These are phyloP conservation scores for Chloebia gouldiae DNA, from an alignment of 2,113 vertebrate species.

Conservation along the genomic window DNA sequence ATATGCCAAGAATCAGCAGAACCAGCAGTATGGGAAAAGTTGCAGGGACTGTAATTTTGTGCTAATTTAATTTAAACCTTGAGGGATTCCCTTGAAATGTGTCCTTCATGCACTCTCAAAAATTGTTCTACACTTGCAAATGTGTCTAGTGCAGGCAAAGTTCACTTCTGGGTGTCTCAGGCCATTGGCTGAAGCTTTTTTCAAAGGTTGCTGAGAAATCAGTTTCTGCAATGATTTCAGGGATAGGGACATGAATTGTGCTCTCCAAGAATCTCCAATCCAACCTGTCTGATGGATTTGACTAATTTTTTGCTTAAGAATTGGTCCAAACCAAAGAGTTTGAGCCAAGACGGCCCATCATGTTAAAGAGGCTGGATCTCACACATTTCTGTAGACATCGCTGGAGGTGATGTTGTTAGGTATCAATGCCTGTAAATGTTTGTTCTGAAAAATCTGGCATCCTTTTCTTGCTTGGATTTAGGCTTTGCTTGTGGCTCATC, in stretches of 20 bases:
- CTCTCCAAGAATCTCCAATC: neutral
- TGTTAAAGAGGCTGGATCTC: neutral
- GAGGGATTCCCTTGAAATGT: neutral
- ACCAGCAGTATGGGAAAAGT: neutral
- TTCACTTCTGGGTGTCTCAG: neutral
- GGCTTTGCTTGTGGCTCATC: neutral
- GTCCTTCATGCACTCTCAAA: neutral
- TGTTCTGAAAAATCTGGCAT: neutral
- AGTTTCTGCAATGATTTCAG: neutral
- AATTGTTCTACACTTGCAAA: neutral
- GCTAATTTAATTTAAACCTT: neutral
- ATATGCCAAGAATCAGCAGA: neutral
- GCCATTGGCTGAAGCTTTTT: neutral
- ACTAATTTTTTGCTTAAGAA: neutral
- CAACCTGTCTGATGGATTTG: neutral
- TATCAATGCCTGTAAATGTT: neutral
- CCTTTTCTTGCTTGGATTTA: neutral
- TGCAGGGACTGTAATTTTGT: neutral
- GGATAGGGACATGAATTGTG: neutral
- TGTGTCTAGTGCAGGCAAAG: neutral
- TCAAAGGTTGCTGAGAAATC: neutral
- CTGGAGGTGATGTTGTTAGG: neutral
- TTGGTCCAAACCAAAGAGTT: neutral
- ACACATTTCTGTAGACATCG: fast-evolving
- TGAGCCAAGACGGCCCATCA: fast-evolving